These are phyloP conservation scores for Syrmaticus mikado DNA, from an alignment of 2,113 vertebrate species.

Conservation along the genomic window DNA sequence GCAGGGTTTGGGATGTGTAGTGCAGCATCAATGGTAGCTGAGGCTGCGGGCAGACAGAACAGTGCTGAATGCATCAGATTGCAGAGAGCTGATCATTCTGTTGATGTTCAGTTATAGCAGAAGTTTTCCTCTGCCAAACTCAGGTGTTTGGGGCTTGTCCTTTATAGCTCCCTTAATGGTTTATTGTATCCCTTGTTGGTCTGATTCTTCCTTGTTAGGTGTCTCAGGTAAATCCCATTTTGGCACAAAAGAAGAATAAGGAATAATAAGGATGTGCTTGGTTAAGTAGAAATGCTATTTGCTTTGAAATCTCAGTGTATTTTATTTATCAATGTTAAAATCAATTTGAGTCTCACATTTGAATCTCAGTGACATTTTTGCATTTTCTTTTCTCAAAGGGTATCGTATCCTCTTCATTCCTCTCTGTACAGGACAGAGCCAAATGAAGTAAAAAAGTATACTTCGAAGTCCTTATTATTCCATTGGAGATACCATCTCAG, in stretches of 20 bases:
- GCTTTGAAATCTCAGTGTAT: not conserved
- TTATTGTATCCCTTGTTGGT: not conserved
- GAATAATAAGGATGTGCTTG: not conserved
- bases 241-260: not conserved
- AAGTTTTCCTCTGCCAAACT: not conserved
- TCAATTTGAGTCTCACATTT: not conserved
- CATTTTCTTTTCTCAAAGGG: not conserved
- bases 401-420: not conserved
- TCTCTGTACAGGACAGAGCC: not conserved
- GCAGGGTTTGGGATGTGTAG: not conserved
- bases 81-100: not conserved
- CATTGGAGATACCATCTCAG: not conserved
- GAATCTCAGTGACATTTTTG: not conserved
- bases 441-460: not conserved
- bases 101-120: slow-evolving; percentile 15
- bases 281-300: not conserved
- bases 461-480: slow-evolving; percentile 31
- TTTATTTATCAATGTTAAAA: not conserved
- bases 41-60: not conserved
- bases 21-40: not conserved
- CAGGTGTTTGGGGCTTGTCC: not conserved
- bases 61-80: not conserved
- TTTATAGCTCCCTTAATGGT: not conserved
- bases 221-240: not conserved
- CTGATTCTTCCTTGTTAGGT: not conserved